Percentiles rank a stretch among this genome's conserved stretches.
These are phyloP conservation scores for Apodemia mormo DNA, from an alignment of 2,888 invertebrate genomes.

Conservation along the genomic window DNA sequence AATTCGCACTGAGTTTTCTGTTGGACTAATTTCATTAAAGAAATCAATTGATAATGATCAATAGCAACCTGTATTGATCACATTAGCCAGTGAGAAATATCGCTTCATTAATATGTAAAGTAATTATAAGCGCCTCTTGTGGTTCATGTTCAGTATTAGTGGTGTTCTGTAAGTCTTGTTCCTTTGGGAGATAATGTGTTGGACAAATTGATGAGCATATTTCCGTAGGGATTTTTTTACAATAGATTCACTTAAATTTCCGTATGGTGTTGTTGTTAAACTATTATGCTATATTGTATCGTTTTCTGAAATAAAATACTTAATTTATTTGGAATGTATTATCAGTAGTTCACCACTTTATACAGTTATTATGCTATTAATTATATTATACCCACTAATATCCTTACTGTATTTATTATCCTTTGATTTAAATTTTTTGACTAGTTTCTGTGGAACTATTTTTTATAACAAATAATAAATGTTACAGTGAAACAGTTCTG, in stretches of 20 bases:
- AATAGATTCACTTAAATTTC: conserved; percentile 55
- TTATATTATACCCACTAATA: conserved; percentile 8
- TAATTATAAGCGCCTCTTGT: conserved; percentile 37
- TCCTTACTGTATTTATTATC: neutral
- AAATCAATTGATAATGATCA: neutral
- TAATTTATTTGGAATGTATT: conserved; percentile 58
- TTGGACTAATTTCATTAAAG: neutral
- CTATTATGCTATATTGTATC: conserved; percentile 78
- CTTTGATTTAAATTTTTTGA: neutral
- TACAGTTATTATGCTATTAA: conserved; percentile 3
- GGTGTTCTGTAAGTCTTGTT: conserved; percentile 40
- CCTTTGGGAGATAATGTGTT: conserved; percentile 48
- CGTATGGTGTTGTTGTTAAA: conserved; percentile 74
- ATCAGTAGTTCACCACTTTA: conserved; percentile 26
- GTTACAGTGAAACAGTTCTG: neutral
- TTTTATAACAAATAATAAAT: conserved; percentile 12
- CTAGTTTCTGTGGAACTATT: neutral
- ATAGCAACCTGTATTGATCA: conserved; percentile 17
- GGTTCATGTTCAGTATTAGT: conserved; percentile 38
- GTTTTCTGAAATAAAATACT: conserved; percentile 79
- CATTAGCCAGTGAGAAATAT: conserved; percentile 30
- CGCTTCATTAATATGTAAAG: conserved; percentile 33
- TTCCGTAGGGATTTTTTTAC: conserved; percentile 51
- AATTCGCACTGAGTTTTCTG: no score
- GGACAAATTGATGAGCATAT: conserved; percentile 43